Conservation (phyloP, 2,797 vertebrate species). For the Tangara arthus region DNA sequence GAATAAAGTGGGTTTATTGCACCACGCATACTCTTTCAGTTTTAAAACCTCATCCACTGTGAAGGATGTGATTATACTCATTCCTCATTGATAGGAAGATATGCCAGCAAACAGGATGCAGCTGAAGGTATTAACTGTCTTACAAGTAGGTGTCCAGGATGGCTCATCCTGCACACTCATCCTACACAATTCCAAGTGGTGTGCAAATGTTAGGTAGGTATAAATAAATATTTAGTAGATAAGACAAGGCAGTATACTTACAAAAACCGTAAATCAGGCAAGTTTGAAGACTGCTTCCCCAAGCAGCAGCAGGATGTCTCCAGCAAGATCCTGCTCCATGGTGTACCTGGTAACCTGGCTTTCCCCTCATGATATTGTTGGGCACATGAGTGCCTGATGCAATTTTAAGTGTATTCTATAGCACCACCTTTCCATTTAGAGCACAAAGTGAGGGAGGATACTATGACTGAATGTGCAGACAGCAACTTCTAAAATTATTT, state of each 20-base stretch:
- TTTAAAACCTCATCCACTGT: not conserved
- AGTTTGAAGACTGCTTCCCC: not conserved
- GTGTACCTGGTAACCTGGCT: not conserved
- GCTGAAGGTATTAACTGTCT: not conserved
- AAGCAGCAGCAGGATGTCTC: not conserved
- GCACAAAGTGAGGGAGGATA: not conserved
- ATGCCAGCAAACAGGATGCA: not conserved
- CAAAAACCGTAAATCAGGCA: not conserved
- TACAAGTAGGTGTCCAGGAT: not conserved
- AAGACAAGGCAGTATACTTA: not conserved
- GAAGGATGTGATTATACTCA: not conserved
- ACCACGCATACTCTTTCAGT: not conserved
- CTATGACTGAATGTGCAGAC: not conserved
- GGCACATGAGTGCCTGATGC: not conserved
- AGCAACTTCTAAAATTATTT: not conserved
- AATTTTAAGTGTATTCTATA: not conserved
- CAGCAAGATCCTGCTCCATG: not conserved
- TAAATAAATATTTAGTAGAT: not conserved
- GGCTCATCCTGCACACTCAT: not conserved
- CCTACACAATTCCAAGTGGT: not conserved
- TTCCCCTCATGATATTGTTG: not conserved
- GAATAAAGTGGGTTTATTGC: not conserved
- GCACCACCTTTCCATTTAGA: not conserved
- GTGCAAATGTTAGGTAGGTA: not conserved
- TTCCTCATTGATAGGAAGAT: not conserved